Conservation (phyloP, 2,888 invertebrate species). For the Cacoxenus indagator region DNA sequence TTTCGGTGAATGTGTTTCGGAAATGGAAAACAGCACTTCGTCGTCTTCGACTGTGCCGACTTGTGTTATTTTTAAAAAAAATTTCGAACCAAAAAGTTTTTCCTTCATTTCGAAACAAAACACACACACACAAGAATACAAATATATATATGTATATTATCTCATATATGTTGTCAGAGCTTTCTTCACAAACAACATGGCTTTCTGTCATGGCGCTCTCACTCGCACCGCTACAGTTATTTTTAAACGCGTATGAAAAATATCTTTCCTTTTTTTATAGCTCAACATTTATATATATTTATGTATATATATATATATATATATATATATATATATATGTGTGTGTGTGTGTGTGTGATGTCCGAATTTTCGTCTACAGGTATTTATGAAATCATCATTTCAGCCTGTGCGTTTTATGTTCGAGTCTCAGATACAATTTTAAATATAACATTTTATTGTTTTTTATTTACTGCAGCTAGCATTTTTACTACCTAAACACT, state of each 20-base stretch:
- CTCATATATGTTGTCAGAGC: not conserved
- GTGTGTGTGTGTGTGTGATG: conserved; percentile 29
- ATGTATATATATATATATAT: conserved; percentile 26
- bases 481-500: not conserved
- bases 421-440: not conserved
- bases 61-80: conserved; percentile 64
- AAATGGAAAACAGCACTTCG: conserved; percentile 41
- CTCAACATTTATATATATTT: conserved; percentile 18
- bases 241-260: too few relatives aligned
- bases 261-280: conserved; percentile 43
- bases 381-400: conserved; percentile 43
- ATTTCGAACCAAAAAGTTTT: conserved; percentile 49
- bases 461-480: not conserved
- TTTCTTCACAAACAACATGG: too few relatives aligned
- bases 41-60: conserved; percentile 50
- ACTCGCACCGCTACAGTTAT: too few relatives aligned
- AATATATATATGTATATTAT: conserved; percentile 23
- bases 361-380: conserved; percentile 48
- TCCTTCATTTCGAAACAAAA: conserved; percentile 56
- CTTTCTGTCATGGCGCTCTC: too few relatives aligned
- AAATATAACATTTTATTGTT: not conserved
- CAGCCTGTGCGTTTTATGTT: not conserved
- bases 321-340: conserved; percentile 25
- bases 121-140: conserved; percentile 32
- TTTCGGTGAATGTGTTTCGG: conserved; percentile 42